Conservation (phyloP, 2,113 vertebrate genomes). For the Daboia siamensis region DNA sequence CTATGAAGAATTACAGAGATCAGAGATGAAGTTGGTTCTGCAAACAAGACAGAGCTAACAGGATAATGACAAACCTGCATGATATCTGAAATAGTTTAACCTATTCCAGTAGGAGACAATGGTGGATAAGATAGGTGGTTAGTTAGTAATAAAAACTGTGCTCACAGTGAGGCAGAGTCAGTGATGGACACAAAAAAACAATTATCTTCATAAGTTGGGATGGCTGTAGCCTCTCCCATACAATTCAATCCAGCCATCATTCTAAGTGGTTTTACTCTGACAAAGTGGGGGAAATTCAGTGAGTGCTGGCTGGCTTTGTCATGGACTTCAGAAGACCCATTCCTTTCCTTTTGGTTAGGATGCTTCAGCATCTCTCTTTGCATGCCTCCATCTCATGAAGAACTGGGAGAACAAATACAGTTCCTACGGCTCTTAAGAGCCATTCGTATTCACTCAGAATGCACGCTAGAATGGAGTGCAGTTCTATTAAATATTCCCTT, state of each 20-base stretch:
- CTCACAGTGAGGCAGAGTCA: not conserved
- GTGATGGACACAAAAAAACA: not conserved
- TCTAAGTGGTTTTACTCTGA: not conserved
- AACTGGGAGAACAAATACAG: not conserved
- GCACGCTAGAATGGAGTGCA: not conserved
- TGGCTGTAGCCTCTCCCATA: not conserved
- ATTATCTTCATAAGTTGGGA: not conserved
- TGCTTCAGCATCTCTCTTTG: not conserved
- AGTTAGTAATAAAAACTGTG: not conserved
- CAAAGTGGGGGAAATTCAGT: not conserved
- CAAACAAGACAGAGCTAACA: not conserved
- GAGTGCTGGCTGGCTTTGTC: not conserved
- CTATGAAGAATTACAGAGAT: not conserved
- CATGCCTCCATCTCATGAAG: not conserved
- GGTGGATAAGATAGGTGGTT: not conserved
- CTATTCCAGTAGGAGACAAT: too few relatives aligned
- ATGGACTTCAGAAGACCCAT: not conserved
- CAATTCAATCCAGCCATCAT: not conserved
- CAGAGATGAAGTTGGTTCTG: not conserved
- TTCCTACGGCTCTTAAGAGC: not conserved
- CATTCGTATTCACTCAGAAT: not conserved
- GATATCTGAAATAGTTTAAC: not conserved
- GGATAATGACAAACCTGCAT: not conserved
- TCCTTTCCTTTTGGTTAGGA: not conserved
- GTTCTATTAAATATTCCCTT: not conserved